Evolutionary conservation across 2,888 invertebrate genomes (phyloP), one percentile per base, ranked within the genome.

Genomic region (Stenolophus ochropezus): DNA sequence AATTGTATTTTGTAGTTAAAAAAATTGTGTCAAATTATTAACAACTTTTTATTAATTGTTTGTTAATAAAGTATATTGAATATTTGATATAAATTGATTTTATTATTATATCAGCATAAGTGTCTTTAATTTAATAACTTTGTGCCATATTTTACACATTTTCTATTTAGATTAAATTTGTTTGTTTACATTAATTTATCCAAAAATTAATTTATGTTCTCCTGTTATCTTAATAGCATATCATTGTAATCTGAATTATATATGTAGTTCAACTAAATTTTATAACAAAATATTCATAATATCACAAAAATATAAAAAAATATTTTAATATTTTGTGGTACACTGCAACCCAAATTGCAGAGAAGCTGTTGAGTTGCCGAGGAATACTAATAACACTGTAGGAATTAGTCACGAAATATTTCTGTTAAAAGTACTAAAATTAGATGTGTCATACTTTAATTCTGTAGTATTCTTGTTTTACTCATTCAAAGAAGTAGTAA

Each of bases 131-230:
- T 27, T 27, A 27, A 27, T 33, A 42, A 42, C 11, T 11, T 42
- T 42, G 33, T 8, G 11, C 0, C 51, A 51, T 20, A n/a, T 69
- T 14, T 18, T 69, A 18, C 8, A 11, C 65, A 27, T 33, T 33
- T n/a, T 61, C n/a, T 69, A 33, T 69, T 33, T 33, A 33, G 65
- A 69, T 69, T 33, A 33, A 33, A 33, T n/a, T 14, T 8, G 16
- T 33, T 27, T 69, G 33, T 69, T 69, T 69, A 69, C 33, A 27
- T 33, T 69, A 69, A 69, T 69, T 61, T 33, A 69, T 69, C 65
- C 18, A 33, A 33, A 69, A 33, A 69, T 69, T 1, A 69, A 61
- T 21, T 61, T 25, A 61, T 61, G 61, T 42, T 42, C 18, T 27
- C 18, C 14, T 11, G 65, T 69, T 69, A 69, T 69, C 65, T 69